Evolutionary conservation across 2,888 invertebrate genomes (phyloP), one percentile per base, ranked within the genome.

Genomic region (Melieria crassipennis): DNA sequence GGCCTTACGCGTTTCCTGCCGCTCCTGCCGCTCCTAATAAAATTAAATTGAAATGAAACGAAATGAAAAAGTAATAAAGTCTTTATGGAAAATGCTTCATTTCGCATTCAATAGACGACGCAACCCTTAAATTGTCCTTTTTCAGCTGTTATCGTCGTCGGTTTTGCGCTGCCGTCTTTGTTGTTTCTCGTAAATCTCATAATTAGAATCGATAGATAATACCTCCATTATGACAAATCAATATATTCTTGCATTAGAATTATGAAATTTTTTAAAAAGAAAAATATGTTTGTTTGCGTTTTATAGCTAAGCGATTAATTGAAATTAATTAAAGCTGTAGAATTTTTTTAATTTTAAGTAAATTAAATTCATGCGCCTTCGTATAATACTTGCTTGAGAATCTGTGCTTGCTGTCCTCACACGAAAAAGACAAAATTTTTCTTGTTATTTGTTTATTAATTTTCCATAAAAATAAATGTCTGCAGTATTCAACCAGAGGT

Each of bases 11-110:
- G 75, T 81, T 79, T 76, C 52, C 50, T 48, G 58, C 50, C 6
- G 9, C 11, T 11, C 30, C 9, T 56, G 63, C 55, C 77, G 75
- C 78, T 82, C 82, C 78, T 80, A 80, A 80, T 81, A 76, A 82
- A 80, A 80, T 80, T 80, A 80, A 80, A 81, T 78, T 79, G 75
- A 80, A 82, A 82, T 80, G 80, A 82, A 80, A 80, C 79, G 82
- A 81, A 81, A 80, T 80, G 81, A 80, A 80, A 82, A 82, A 80
- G 82, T 81, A 81, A 81, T 80, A 82, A 82, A 81, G 82, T 80
- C 82, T 82, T 82, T 78, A 81, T 82, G 81, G 80, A 79, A 78
- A 79, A 80, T 68, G 64, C 74, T 71, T 77, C 73, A 75, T 73
- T 78, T 68, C 76, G 66, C 71, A 76, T 75, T 77, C 77, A 79